Base-by-base conservation (phyloP, 1,140 invertebrate species). In the Eubasilissa regina region DNA sequence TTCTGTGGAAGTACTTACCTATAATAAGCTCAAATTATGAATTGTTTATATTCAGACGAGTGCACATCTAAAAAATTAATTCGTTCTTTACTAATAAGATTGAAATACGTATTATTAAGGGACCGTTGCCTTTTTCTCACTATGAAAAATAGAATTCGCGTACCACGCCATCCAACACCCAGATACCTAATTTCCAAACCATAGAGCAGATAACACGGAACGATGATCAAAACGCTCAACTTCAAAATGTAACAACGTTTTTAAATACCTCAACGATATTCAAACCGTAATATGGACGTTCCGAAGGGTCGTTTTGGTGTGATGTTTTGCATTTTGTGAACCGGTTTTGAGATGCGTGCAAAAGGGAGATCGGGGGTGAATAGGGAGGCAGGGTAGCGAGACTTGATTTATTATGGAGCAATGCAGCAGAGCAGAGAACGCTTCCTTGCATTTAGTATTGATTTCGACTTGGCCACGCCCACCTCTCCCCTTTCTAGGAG, bases 401-500 rank as follows among this genome's bases (percentile, higher is more conserved):
- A 85, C 84, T 78, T 89, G 88, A 89, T 89, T 89, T 89, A 89
- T 89, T 87, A 84, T 89, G 85, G 87, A 89, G 88, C 88, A 89
- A 88, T 89, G 88, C 88, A 84, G 84, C 84, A 88, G 86, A 85
- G 84, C 84, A 81, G 82, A 81, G 78, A 76, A 72, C 87, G 86
- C 55, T 87, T 87, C 85, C 86, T 86, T 89, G 88, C 88, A 89
- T 87, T 89, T 89, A 88, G 87, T 89, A 89, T 89, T 89, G 88
- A 89, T 89, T 89, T 89, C 88, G 87, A 88, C 76, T 87, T 87
- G 81, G 86, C 84, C 84, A 85, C 85, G 84, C 84, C 86, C 44
- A 84, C 83, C 25, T 85, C 74, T 84, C 85, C 86, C 82, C 73
- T 74, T 75, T 62, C 72, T 62, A 75, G 47, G 78, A 80, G 74